A percentile compares a stretch with the other conserved stretches of the same genome.
These are phyloP conservation scores for Drosophila rellima DNA, from an alignment of 2,888 invertebrate genomes.

Conservation along the genomic window DNA sequence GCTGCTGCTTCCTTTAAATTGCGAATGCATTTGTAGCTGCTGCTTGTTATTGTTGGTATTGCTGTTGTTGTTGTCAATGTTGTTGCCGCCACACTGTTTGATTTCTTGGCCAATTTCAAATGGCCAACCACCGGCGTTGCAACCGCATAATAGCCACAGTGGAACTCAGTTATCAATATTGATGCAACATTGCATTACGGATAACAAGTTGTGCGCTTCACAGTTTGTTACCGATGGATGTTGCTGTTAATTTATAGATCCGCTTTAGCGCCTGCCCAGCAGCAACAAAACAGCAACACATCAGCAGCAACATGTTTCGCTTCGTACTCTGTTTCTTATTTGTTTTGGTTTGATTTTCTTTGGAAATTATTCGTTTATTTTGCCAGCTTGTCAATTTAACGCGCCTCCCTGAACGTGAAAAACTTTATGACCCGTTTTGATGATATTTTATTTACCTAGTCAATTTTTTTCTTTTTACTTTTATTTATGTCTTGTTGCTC, in stretches of 20 bases:
- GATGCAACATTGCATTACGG: constrained; percentile 40
- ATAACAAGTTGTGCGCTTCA: constrained; percentile 30
- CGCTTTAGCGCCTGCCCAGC: constrained; percentile 35
- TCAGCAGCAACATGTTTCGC: constrained; percentile 23
- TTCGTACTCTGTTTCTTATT: constrained; percentile 33
- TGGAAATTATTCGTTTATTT: constrained; percentile 47
- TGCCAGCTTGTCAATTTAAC: constrained; percentile 58
- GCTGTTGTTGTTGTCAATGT: constrained; percentile 41
- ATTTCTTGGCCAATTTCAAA: constrained; percentile 79
- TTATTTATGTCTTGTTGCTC: constrained; percentile 15
- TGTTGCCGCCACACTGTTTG: constrained; percentile 63
- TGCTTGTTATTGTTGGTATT: constrained; percentile 28
- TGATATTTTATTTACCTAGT: constrained; percentile 21
- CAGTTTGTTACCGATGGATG: constrained; percentile 40
- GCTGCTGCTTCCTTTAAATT: constrained; percentile 65
- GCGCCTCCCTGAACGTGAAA: constrained; percentile 45
- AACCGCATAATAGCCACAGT: constrained; percentile 22
- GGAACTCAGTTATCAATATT: constrained; percentile 47
- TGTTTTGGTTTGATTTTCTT: constrained; percentile 38
- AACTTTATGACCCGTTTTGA: constrained; percentile 49
- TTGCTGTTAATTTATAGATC: constrained; percentile 70
- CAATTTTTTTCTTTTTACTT: constrained; percentile 7
- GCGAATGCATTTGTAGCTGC: constrained; percentile 54
- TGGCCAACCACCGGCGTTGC: constrained; percentile 48
- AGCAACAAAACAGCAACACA: constrained; percentile 8